Evolutionary conservation across 1,140 invertebrate species (phyloP).

Genomic region (Drosophila parvula): DNA sequence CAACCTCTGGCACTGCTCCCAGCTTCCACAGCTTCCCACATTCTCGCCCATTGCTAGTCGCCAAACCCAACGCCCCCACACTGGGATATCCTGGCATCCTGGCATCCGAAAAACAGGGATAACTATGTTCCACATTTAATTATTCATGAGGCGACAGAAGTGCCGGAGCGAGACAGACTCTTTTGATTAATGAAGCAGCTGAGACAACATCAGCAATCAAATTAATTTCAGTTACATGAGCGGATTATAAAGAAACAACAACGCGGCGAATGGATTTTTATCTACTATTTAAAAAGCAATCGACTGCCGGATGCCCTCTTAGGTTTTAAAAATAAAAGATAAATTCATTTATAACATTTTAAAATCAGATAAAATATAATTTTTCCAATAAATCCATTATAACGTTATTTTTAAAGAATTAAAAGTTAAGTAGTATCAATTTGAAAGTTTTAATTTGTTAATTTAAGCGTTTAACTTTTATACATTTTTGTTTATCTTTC

Average conservation of each 20-base stretch:
- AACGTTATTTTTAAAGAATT: too few species aligned
- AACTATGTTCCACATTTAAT: conserved; percentile 79
- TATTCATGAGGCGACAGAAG: conserved; percentile 71
- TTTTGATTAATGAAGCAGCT: conserved; percentile 82
- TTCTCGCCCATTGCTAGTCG: too few species aligned
- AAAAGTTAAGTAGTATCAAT: too few species aligned
- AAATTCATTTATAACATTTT: not conserved
- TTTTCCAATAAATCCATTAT: too few species aligned
- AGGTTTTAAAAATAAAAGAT: not conserved
- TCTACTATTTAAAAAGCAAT: not conserved
- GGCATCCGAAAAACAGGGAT: conserved; percentile 38
- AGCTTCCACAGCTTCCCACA: too few species aligned
- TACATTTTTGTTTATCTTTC: too few species aligned
- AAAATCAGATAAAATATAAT: too few species aligned
- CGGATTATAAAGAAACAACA: conserved; percentile 63
- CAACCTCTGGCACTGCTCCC: conserved; percentile 3
- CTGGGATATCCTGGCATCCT: conserved; percentile 6
- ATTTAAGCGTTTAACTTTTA: too few species aligned
- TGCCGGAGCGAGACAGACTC: conserved; percentile 35
- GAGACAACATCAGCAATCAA: conserved; percentile 82
- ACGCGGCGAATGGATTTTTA: not conserved
- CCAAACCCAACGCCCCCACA: conserved; percentile 2
- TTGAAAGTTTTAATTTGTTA: too few species aligned
- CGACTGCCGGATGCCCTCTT: not conserved
- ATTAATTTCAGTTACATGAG: conserved; percentile 82